These are phyloP conservation scores for Chionoecetes opilio DNA, from an alignment of 1,140 invertebrate genomes.

Conservation along the genomic window DNA sequence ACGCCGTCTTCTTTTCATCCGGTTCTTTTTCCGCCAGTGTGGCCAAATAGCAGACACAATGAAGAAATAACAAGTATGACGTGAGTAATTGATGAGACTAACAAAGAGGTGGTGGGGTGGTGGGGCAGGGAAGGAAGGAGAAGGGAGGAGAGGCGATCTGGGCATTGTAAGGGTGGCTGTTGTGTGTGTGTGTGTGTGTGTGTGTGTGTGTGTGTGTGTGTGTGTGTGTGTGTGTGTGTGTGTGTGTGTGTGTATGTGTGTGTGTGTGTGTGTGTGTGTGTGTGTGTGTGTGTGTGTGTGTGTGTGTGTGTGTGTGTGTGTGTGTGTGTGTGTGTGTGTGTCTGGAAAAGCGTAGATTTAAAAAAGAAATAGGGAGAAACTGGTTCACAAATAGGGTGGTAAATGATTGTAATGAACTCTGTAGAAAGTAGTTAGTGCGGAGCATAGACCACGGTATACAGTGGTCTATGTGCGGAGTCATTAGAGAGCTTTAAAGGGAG, in stretches of 20 bases:
- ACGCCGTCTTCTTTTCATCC: not conserved
- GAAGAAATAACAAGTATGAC: constrained; percentile 76
- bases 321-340: no score
- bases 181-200: constrained; percentile 51
- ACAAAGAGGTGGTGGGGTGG: constrained; percentile 44
- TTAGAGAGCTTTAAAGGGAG: no score
- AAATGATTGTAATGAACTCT: no score
- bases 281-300: constrained; percentile 55
- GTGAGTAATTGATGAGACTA: constrained; percentile 43
- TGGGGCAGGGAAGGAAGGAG: not conserved
- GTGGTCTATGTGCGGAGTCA: no score
- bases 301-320: constrained; percentile 65
- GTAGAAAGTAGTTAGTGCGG: no score
- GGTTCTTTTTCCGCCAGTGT: constrained; percentile 14
- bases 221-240: constrained; percentile 51
- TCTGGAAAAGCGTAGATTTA: no score
- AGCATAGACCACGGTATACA: no score
- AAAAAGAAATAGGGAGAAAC: no score
- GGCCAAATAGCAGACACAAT: constrained; percentile 50
- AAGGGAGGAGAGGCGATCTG: not conserved
- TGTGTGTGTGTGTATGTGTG: constrained; percentile 63
- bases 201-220: constrained; percentile 63
- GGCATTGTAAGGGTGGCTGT: not conserved
- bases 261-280: constrained; percentile 56
- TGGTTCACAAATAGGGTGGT: no score